Conservation (phyloP, 2,797 vertebrate genomes). For the Selene dorsalis region DNA sequence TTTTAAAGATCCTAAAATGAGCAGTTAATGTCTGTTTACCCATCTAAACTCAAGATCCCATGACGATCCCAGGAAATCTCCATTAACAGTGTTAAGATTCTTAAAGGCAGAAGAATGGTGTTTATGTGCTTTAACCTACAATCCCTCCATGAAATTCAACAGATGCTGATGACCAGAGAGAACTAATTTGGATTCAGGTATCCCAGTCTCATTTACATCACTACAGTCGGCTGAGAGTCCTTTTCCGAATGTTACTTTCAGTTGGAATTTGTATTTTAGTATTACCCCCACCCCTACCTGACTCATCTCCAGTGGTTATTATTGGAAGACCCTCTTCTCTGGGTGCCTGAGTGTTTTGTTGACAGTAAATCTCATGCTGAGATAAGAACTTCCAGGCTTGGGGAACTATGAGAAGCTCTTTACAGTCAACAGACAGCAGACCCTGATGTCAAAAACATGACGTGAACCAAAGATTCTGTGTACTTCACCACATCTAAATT, state of each 20-base stretch:
- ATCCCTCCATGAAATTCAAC: not conserved
- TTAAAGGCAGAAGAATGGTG: not conserved
- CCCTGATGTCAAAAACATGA: conserved; percentile 48
- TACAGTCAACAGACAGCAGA: conserved; percentile 52
- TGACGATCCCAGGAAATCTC: not conserved
- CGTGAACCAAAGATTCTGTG: conserved; percentile 36
- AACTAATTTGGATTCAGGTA: conserved; percentile 1
- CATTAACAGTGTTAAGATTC: not conserved
- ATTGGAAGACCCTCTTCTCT: conserved; percentile 6
- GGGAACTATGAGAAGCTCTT: conserved; percentile 26
- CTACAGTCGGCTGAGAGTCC: not conserved
- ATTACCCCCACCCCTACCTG: not conserved
- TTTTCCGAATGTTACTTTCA: conserved; percentile 8
- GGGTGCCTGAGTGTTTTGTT: conserved; percentile 18
- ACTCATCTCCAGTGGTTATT: not conserved
- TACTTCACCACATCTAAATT: conserved; percentile 46
- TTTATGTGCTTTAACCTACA: not conserved
- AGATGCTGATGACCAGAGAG: not conserved
- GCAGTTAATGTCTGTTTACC: conserved; percentile 11
- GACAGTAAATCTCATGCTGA: conserved; percentile 52
- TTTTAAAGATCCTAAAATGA: not conserved
- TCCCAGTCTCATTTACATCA: not conserved
- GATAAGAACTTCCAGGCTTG: conserved; percentile 63
- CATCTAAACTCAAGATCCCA: not conserved
- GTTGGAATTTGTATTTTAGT: not conserved